Evolutionary conservation across 2,888 invertebrate species (phyloP).

Genomic region (Reticulitermes lucifugus): DNA sequence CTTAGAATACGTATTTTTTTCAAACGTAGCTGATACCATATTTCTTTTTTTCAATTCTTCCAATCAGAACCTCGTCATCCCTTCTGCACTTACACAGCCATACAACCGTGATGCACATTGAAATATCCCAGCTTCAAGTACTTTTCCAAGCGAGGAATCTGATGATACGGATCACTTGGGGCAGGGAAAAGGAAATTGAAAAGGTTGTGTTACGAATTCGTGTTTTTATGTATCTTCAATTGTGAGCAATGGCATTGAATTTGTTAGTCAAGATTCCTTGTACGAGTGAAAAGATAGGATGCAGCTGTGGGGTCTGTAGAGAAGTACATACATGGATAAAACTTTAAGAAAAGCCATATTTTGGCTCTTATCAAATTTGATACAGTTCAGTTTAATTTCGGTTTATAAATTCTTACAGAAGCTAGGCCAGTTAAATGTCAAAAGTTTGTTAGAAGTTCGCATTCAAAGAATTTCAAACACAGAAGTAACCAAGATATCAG

Average conservation of each 20-base stretch:
- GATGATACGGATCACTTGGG: conserved; percentile 35
- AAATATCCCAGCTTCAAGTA: not conserved
- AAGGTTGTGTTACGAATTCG: conserved; percentile 16
- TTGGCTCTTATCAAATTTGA: no score
- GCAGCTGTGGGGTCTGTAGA: not conserved
- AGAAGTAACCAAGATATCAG: no score
- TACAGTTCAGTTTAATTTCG: no score
- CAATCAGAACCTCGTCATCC: conserved; percentile 13
- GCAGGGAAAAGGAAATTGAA: conserved; percentile 23
- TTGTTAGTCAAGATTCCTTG: conserved; percentile 32
- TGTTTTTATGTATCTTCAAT: conserved; percentile 24
- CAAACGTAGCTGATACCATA: conserved; percentile 24
- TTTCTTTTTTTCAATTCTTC: not conserved
- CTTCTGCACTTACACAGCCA: conserved; percentile 4
- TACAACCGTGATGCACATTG: conserved; percentile 17
- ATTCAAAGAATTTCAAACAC: no score
- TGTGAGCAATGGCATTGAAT: conserved; percentile 36
- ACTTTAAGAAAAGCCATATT: no score
- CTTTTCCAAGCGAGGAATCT: conserved; percentile 10
- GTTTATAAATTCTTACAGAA: no score
- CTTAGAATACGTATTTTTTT: not conserved
- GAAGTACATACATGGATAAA: conserved; percentile 9
- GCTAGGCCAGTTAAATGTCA: no score
- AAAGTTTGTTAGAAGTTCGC: no score
- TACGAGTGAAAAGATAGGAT: conserved; percentile 5